Evolutionary conservation across 1,140 invertebrate species (phyloP), one percentile per base, ranked within the genome.

Genomic region (Orussus abietinus): DNA sequence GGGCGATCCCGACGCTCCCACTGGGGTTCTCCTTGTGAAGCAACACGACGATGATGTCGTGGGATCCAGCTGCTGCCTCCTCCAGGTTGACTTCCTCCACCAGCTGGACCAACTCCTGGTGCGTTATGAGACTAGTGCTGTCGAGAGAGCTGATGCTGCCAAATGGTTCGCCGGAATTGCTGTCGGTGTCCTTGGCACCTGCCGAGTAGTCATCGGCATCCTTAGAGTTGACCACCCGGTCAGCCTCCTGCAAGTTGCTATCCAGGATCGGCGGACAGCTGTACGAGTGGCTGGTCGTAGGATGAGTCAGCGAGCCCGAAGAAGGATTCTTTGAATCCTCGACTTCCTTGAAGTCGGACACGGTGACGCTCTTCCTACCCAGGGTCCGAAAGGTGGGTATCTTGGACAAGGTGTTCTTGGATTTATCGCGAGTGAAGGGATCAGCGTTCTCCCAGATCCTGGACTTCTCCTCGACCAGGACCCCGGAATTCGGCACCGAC

Each of bases 1-100:
- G 67, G 4, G 87, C 91, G 30, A 93, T 86, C 10, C 91, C 91
- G 26, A 93, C 82, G 57, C 85, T 88, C 5, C 86, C 81, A 17
- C 82, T 82, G 5, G 79, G 74, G 44, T 77, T 75, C 52, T 82
- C 78, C 43, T 81, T 73, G 51, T 82, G 80, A 15, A 82, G 60
- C 3, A 82, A 66, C 2, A 81, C 75, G n/a, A 82, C 80, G 21
- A 76, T 61, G 10, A 82, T 76, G 48, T 81, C 79, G 43, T 79
- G 77, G 3, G 49, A n/a, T n/a, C n/a, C 48, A 12, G 62, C 50
- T 2, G 60, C 48, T 21, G 73, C 59, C 32, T 82, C 80, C 38
- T 83, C 80, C 15, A 80, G 49, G 13, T 74, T 78, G 38, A 79
- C 80, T 33, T 83, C 81, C 34, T 83, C 80, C 19, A 83, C 79